These are phyloP conservation scores for Anthophora plumipes DNA, from an alignment of 2,888 invertebrate species.

Conservation along the genomic window DNA sequence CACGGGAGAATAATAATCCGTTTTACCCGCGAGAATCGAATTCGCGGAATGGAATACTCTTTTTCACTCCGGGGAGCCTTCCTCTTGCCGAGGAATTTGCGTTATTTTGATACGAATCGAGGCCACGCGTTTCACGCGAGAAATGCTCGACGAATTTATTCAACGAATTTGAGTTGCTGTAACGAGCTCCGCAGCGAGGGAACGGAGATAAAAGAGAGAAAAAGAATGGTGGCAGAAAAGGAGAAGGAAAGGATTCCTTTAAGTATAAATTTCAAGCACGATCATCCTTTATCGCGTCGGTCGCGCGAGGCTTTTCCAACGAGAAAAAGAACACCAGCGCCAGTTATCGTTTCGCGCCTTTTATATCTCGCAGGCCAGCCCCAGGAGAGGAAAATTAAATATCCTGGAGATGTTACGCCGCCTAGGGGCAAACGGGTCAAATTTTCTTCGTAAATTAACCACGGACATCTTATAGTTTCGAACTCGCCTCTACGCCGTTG, in stretches of 20 bases:
- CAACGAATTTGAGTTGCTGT: conserved; percentile 25
- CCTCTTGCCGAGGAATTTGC: conserved; percentile 13
- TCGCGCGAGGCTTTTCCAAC: background rate
- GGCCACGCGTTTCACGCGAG: conserved; percentile 45
- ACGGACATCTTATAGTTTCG: conserved; percentile 61
- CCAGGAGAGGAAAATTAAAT: conserved; percentile 72
- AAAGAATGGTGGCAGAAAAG: background rate
- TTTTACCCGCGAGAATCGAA: background rate
- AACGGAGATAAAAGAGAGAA: background rate
- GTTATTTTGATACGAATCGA: conserved; percentile 53
- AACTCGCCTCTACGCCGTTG: conserved; percentile 37
- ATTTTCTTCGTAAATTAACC: conserved; percentile 49
- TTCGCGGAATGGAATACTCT: background rate
- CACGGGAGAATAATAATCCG: conserved; percentile 4
- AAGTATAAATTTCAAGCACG: conserved; percentile 46
- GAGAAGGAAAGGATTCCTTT: background rate
- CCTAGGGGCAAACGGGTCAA: conserved; percentile 18
- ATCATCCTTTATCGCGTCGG: conserved; percentile 37
- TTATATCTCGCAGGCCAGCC: conserved; percentile 50
- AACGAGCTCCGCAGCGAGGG: conserved; percentile 17
- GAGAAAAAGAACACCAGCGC: background rate
- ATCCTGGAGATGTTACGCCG: conserved; percentile 52
- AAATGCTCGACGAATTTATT: conserved; percentile 49
- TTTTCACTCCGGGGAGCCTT: background rate
- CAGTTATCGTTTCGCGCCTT: conserved; percentile 71